Evolutionary conservation across 2,113 vertebrate genomes (phyloP), one percentile per base, ranked within the genome.

Genomic region (Neofelis nebulosa): DNA sequence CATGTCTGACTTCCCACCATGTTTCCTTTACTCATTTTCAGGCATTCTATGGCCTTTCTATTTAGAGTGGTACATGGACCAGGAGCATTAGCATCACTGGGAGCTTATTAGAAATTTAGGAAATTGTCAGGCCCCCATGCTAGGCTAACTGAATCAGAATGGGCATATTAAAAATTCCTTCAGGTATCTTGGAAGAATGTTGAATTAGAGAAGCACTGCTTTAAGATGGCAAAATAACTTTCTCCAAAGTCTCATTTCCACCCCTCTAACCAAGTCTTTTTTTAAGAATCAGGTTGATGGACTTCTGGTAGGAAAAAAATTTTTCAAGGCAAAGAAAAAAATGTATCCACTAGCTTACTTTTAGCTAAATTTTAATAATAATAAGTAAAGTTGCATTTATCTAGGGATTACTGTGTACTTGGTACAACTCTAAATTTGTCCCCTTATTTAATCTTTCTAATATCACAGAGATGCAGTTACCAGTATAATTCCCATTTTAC

Each of bases 281-380:
- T 55, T 74, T 87, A 76, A 83, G 15, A 83, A 23, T 65, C 38
- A 82, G 7, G 31, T 15, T 74, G 71, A 82, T 86, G 38, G 36
- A 79, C 16, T 29, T 83, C 4, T 63, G 23, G 16, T 41, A 63
- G 63, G 19, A 48, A 78, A 97, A 78, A 38, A n/a, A 41, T 79
- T 61, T n/a, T 91, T 93, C 8, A 79, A 86, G 55, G 12, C 33
- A 96, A 91, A 95, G 81, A 74, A 86, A 81, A 81, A 14, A 71
- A 63, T 13, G n/a, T 76, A 90, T 45, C 18, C 69, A 31, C 19
- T 55, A 79, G 55, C 68, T 71, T 89, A 66, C 2, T 31, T 91
- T 78, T 73, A 61, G 6, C 18, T 65, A 25, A 87, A 33, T 87
- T 63, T 74, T 61, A 76, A 29, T 23, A 33, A 12, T 27, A 85